phyloP scores from a whole-genome alignment of 2,888 invertebrate genomes.

The Muschampia plurimacula region DNA sequence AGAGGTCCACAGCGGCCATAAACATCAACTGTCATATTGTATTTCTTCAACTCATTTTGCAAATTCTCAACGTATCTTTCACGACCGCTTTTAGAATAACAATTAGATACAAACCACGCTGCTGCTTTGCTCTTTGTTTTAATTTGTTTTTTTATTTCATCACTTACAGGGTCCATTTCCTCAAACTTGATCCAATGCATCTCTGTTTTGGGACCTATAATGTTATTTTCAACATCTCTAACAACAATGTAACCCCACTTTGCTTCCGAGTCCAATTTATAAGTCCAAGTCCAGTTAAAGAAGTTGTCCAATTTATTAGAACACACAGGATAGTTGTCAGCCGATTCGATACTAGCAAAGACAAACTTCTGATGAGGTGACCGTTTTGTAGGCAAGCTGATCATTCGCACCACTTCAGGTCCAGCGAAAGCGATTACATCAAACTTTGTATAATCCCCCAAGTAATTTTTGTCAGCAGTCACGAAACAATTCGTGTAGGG shows the following conservation, averaged over 20 bases:
- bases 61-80: slow-evolving; percentile 51
- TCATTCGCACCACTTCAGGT: slow-evolving; percentile 50
- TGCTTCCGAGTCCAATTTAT: slow-evolving; percentile 58
- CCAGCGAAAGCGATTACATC: slow-evolving; percentile 64
- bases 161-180: slow-evolving; percentile 54
- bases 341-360: slow-evolving; percentile 60
- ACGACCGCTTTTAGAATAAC: slow-evolving; percentile 54
- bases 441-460: slow-evolving; percentile 54
- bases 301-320: slow-evolving; percentile 51
- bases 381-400: slow-evolving; percentile 52
- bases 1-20: slow-evolving; percentile 54
- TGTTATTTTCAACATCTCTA: slow-evolving; percentile 50
- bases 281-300: slow-evolving; percentile 70
- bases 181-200: slow-evolving; percentile 55
- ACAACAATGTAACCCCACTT: slow-evolving; percentile 60
- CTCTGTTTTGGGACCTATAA: slow-evolving; percentile 54
- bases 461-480: slow-evolving; percentile 53
- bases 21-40: slow-evolving; percentile 59
- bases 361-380: slow-evolving; percentile 60
- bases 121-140: slow-evolving; percentile 52
- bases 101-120: slow-evolving; percentile 68
- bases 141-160: slow-evolving; percentile 49
- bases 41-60: slow-evolving; percentile 51
- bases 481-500: slow-evolving; percentile 63
- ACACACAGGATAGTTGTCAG: slow-evolving; percentile 59